Evolutionary conservation across 2,888 invertebrate genomes (phyloP).

Genomic region (Phengaris alcon): DNA sequence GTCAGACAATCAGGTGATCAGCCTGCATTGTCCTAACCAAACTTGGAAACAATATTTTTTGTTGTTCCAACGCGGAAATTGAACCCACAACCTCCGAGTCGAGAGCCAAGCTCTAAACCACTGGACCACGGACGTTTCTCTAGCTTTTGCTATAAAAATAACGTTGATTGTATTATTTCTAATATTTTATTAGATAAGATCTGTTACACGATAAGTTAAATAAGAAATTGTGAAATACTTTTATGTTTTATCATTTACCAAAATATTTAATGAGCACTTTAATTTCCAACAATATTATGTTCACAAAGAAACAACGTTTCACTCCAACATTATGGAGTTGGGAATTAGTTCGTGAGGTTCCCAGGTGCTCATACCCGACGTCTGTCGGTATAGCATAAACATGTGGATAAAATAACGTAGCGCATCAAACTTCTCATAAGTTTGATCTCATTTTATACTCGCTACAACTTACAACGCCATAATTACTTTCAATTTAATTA

Average conservation of each 20-base stretch:
- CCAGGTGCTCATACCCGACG: background rate
- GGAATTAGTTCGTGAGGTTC: background rate
- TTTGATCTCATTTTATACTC: background rate
- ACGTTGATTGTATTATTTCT: no score
- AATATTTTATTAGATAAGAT: no score
- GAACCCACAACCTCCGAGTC: no score
- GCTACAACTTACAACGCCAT: background rate
- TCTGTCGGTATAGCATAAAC: background rate
- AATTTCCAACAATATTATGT: background rate
- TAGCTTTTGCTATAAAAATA: no score
- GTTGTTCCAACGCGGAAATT: no score
- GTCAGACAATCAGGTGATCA: no score
- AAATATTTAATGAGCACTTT: background rate
- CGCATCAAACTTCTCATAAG: background rate
- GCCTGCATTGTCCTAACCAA: no score
- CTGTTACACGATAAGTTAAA: no score
- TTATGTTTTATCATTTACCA: background rate
- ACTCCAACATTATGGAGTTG: constrained; percentile 6
- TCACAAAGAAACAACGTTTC: constrained; percentile 2
- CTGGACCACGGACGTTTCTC: no score
- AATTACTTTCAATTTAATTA: constrained; percentile 7
- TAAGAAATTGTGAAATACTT: no score
- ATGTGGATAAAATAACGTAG: background rate
- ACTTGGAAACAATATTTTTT: no score
- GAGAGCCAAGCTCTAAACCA: no score